Evolutionary conservation across 2,113 vertebrate species (phyloP).

Genomic region (Sinocyclocheilus anshuiensis): DNA sequence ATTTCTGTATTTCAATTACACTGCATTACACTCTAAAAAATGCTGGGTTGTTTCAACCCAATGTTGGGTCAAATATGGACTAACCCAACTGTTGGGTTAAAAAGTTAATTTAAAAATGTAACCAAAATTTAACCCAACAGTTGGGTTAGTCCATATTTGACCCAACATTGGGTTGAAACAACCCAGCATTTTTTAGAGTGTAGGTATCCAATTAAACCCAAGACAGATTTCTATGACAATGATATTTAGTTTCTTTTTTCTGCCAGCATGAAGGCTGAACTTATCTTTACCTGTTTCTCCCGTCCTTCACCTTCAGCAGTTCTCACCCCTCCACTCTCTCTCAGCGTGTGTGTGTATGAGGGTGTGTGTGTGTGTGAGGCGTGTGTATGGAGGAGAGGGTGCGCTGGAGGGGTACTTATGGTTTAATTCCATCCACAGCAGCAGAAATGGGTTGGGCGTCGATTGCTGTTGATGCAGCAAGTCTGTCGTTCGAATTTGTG

Average conservation of each 20-base stretch:
- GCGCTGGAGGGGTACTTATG: conserved; percentile 82
- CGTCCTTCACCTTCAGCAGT: conserved; percentile 50
- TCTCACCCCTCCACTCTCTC: conserved; percentile 53
- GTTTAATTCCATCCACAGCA: conserved; percentile 79
- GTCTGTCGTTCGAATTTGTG: conserved; percentile 80
- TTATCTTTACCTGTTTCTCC: conserved; percentile 20
- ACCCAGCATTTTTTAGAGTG: no score
- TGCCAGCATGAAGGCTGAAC: neutral
- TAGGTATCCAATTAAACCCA: neutral
- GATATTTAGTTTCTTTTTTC: neutral
- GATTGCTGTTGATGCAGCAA: conserved; percentile 83
- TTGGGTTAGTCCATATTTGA: no score
- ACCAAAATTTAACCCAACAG: no score
- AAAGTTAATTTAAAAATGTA: no score
- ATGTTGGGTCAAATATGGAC: no score
- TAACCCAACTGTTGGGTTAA: no score
- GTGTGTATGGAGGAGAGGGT: conserved; percentile 43
- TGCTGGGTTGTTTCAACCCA: no score
- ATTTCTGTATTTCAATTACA: neutral
- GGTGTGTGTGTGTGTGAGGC: conserved; percentile 55
- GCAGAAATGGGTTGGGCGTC: conserved; percentile 75
- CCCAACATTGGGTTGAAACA: no score
- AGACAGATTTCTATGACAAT: neutral
- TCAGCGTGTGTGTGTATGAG: conserved; percentile 59
- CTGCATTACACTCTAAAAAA: no score